A percentile compares a stretch with the other conserved stretches of the same genome.
These are phyloP conservation scores for Eupithecia dodoneata DNA, from an alignment of 2,888 invertebrate species.

Conservation along the genomic window DNA sequence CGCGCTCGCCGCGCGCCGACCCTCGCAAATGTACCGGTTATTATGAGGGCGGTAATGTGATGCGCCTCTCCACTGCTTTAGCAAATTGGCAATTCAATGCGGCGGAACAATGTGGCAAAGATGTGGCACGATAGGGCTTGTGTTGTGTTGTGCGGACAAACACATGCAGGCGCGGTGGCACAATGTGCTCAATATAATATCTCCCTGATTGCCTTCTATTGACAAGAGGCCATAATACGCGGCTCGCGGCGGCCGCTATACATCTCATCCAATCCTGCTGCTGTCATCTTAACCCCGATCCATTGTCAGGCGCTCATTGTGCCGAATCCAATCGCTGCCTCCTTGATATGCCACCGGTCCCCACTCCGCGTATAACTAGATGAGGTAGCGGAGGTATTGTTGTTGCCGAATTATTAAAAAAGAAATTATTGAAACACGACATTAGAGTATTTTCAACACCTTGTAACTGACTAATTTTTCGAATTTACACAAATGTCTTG, in stretches of 20 bases:
- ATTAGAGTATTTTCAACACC: too few relatives aligned
- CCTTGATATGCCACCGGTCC: slow-evolving; percentile 5
- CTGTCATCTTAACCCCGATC: slow-evolving; percentile 33
- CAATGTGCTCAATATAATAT: background rate
- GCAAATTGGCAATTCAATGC: background rate
- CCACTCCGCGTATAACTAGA: slow-evolving; percentile 6
- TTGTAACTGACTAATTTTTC: background rate
- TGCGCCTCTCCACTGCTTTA: slow-evolving; percentile 1
- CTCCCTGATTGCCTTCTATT: slow-evolving; percentile 11
- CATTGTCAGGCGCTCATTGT: slow-evolving; percentile 23
- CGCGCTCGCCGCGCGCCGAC: background rate
- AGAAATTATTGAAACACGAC: background rate
- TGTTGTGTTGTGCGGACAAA: background rate
- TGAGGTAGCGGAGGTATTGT: background rate
- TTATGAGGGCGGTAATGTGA: background rate
- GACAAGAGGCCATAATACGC: background rate
- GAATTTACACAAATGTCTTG: too few relatives aligned
- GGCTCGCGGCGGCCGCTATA: background rate
- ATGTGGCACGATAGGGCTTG: background rate
- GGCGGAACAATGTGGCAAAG: slow-evolving; percentile 2
- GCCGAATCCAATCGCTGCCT: slow-evolving; percentile 3
- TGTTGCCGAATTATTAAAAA: background rate
- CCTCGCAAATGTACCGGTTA: background rate
- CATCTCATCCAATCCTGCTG: slow-evolving; percentile 13
- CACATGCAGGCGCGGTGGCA: background rate